Evolutionary conservation across 2,113 vertebrate genomes (phyloP).

Genomic region (Etia nguti): DNA sequence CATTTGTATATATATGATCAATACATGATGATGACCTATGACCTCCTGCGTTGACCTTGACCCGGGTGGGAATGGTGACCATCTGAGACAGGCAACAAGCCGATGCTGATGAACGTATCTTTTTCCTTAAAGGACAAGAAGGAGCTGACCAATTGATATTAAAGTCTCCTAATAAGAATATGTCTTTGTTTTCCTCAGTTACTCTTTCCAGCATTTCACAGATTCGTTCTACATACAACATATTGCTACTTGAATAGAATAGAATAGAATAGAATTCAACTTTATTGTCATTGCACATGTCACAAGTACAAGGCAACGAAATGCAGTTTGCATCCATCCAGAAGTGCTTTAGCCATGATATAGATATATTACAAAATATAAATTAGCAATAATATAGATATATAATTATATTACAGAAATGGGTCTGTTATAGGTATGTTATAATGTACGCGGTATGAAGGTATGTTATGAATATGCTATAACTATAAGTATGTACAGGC

Average conservation of each 20-base stretch:
- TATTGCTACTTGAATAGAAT: fast-evolving
- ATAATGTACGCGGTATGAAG: too few relatives aligned
- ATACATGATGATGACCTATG: not conserved
- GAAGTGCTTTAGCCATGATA: too few relatives aligned
- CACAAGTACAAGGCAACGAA: too few relatives aligned
- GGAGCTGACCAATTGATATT: fast-evolving
- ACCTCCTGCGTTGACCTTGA: not conserved
- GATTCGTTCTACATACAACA: not conserved
- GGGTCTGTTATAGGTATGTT: too few relatives aligned
- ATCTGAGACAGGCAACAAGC: not conserved
- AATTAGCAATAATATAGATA: too few relatives aligned
- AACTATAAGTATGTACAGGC: too few relatives aligned
- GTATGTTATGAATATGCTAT: too few relatives aligned
- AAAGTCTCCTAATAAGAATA: not conserved
- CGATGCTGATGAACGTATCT: not conserved
- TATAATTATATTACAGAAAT: too few relatives aligned
- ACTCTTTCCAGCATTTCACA: not conserved
- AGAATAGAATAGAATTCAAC: too few relatives aligned
- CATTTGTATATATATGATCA: fast-evolving
- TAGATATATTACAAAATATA: too few relatives aligned
- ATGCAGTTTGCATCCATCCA: too few relatives aligned
- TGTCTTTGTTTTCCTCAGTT: not conserved
- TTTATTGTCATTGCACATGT: too few relatives aligned
- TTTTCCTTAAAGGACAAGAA: not conserved
- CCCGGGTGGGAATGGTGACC: fast-evolving